Conservation (phyloP, 2,113 vertebrate species). For the Dendropsophus ebraccatus region DNA sequence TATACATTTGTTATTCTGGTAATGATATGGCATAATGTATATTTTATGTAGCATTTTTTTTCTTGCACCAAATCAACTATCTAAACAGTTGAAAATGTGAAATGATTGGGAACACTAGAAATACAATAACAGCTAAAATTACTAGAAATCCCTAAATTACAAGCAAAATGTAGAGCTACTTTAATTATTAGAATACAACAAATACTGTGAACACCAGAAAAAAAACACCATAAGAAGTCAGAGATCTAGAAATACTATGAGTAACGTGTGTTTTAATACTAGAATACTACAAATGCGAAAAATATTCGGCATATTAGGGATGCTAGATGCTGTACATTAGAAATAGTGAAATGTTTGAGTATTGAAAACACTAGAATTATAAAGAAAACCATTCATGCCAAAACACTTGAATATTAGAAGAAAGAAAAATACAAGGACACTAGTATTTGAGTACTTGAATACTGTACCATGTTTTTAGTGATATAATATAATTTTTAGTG, state of each 20-base stretch:
- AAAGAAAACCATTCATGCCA: too few relatives aligned
- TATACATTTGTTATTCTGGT: slow-evolving; percentile 17
- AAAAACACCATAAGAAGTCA: not conserved
- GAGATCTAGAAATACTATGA: not conserved
- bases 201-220: too few relatives aligned
- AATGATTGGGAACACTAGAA: not conserved
- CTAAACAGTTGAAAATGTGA: not conserved
- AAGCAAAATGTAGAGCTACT: not conserved
- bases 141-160: not conserved
- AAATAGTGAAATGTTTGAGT: not conserved
- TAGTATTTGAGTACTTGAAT: not conserved
- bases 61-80: slow-evolving; percentile 1
- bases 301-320: not conserved
- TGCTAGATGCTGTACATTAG: not conserved
- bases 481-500: not conserved
- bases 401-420: not conserved
- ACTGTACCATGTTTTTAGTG: not conserved
- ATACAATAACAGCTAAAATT: not conserved
- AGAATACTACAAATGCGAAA: not conserved
- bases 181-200: not conserved
- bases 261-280: not conserved
- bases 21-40: slow-evolving; percentile 44
- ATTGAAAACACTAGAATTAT: not conserved
- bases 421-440: not conserved
- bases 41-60: slow-evolving; percentile 34